These are phyloP conservation scores for Notothenia rossii DNA, from an alignment of 2,113 vertebrate genomes.

Conservation along the genomic window DNA sequence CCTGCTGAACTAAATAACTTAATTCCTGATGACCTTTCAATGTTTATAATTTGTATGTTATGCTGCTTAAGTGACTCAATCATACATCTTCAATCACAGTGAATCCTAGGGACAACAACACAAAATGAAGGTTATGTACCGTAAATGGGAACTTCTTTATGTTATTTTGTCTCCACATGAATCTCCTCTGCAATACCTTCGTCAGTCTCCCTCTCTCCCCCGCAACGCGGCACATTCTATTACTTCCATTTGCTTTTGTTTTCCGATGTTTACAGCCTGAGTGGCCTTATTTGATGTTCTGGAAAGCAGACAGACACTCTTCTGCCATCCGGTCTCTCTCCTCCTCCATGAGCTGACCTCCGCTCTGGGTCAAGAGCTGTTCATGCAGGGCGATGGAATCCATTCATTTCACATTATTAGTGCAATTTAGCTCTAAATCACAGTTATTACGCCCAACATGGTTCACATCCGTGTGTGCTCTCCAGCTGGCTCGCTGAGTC, in stretches of 20 bases:
- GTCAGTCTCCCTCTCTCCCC: slow-evolving; percentile 9
- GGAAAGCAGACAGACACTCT: slow-evolving; percentile 30
- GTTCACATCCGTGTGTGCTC: slow-evolving; percentile 1
- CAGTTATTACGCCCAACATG: background rate
- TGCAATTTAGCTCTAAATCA: slow-evolving; percentile 29
- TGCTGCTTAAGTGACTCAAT: background rate
- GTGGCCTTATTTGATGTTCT: slow-evolving; percentile 63
- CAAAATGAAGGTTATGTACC: background rate
- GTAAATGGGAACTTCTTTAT: slow-evolving; percentile 34
- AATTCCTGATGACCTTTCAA: slow-evolving; percentile 25
- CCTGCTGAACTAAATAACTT: too few species aligned
- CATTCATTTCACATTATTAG: slow-evolving; percentile 25
- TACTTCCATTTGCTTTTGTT: slow-evolving; percentile 71
- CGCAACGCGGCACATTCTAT: slow-evolving; percentile 48
- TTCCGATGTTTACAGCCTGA: slow-evolving; percentile 67
- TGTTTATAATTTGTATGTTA: background rate
- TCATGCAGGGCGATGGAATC: slow-evolving; percentile 20
- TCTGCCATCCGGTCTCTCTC: slow-evolving; percentile 4
- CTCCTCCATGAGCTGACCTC: background rate
- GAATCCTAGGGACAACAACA: background rate
- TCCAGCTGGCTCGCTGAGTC: slow-evolving; percentile 12
- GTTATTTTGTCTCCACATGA: slow-evolving; percentile 18
- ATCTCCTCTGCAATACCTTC: slow-evolving; percentile 47
- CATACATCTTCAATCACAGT: background rate
- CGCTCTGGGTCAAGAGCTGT: background rate